These are phyloP conservation scores for Heterotis niloticus DNA, from an alignment of 2,113 vertebrate species.

Conservation along the genomic window DNA sequence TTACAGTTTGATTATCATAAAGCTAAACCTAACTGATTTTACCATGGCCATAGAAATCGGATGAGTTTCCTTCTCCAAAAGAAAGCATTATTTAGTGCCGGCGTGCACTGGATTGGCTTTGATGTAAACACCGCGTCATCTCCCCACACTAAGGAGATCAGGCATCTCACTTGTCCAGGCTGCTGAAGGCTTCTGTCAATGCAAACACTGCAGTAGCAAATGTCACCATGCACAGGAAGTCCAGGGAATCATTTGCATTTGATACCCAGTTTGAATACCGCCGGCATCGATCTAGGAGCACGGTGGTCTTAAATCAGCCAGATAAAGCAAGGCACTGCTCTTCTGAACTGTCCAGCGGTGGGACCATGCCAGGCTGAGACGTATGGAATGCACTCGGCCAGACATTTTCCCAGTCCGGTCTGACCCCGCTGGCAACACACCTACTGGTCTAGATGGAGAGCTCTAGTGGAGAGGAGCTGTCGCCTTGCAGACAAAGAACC, in stretches of 20 bases:
- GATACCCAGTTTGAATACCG: constrained; percentile 63
- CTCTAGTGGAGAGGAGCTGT: too few relatives aligned
- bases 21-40: background rate
- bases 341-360: constrained; percentile 60
- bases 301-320: constrained; percentile 44
- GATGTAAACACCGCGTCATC: too few relatives aligned
- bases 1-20: background rate
- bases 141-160: constrained; percentile 15
- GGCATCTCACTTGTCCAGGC: constrained; percentile 30
- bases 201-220: constrained; percentile 63
- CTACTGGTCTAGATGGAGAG: too few relatives aligned
- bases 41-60: background rate
- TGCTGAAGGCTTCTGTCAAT: constrained; percentile 44
- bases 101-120: background rate
- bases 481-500: constrained; percentile 29
- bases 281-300: constrained; percentile 67
- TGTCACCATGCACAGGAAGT: constrained; percentile 59
- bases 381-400: constrained; percentile 33
- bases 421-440: too few relatives aligned
- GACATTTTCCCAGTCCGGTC: too few relatives aligned
- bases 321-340: constrained; percentile 39
- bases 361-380: constrained; percentile 46
- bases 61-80: background rate
- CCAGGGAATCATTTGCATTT: constrained; percentile 65
- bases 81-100: background rate